phyloP scores from a whole-genome alignment of 2,113 vertebrate genomes.

The Kryptolebias marmoratus region DNA sequence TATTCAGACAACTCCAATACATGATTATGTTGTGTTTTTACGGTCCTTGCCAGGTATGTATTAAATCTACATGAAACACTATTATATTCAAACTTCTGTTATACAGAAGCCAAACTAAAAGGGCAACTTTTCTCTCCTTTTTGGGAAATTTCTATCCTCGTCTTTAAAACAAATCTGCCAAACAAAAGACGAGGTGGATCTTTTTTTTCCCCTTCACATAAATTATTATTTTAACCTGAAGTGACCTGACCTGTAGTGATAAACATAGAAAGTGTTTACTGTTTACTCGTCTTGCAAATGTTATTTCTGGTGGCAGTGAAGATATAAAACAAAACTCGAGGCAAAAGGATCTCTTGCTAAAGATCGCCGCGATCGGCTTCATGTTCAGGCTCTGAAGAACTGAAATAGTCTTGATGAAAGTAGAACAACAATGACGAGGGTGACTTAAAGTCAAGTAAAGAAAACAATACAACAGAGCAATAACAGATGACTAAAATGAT shows the following conservation, averaged over 20 bases:
- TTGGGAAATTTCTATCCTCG: not conserved
- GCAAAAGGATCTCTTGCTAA: conserved; percentile 50
- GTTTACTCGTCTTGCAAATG: conserved; percentile 39
- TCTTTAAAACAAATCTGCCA: not conserved
- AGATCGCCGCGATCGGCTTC: conserved; percentile 26
- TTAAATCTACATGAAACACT: no score
- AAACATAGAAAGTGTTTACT: conserved; percentile 65
- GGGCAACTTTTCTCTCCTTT: no score
- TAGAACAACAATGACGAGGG: conserved; percentile 29
- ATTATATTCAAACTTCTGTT: not conserved
- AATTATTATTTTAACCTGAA: conserved; percentile 37
- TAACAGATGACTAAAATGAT: conserved; percentile 39
- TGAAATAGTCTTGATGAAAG: conserved; percentile 46
- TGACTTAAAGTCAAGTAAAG: conserved; percentile 38
- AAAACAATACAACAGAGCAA: conserved; percentile 51
- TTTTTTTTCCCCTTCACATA: no score
- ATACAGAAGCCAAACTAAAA: not conserved
- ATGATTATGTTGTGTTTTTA: no score
- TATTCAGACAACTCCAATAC: not conserved
- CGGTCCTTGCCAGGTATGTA: no score
- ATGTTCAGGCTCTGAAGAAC: no score
- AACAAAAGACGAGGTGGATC: no score
- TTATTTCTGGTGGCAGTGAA: conserved; percentile 68
- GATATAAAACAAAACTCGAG: conserved; percentile 63
- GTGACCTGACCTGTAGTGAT: conserved; percentile 53